phyloP scores from a whole-genome alignment of 2,797 vertebrate genomes.

The Agapornis canus region DNA sequence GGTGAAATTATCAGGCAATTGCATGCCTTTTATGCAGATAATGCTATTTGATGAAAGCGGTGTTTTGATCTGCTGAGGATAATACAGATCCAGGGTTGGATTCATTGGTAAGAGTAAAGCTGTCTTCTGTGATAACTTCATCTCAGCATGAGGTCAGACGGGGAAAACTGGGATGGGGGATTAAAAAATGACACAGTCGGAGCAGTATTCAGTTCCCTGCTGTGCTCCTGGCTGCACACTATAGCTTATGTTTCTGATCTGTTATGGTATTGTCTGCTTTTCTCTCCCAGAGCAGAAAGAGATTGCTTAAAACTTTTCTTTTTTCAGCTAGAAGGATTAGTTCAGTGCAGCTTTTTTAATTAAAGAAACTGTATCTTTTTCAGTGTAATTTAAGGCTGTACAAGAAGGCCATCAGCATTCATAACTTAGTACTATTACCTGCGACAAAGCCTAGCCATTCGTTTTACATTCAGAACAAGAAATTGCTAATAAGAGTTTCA shows the following conservation, averaged over 20 bases:
- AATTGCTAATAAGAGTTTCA: conserved; percentile 21
- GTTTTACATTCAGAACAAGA: conserved; percentile 51
- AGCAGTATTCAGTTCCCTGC: conserved; percentile 91
- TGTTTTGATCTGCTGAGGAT: conserved; percentile 95
- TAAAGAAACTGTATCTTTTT: conserved; percentile 92
- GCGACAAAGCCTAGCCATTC: conserved; percentile 66
- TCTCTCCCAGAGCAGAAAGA: conserved; percentile 87
- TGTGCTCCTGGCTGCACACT: conserved; percentile 87
- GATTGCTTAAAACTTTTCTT: conserved; percentile 85
- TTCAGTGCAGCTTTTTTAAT: conserved; percentile 92
- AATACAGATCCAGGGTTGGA: conserved; percentile 87
- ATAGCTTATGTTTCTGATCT: conserved; percentile 95
- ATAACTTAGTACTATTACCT: conserved; percentile 77
- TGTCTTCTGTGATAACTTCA: conserved; percentile 99
- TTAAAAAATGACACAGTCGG: conserved; percentile 93
- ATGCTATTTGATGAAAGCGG: conserved; percentile 94
- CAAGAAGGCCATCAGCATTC: conserved; percentile 84
- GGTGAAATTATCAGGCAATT: conserved; percentile 93
- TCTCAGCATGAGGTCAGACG: conserved; percentile 96
- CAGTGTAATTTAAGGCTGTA: conserved; percentile 85
- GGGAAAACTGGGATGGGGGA: conserved; percentile 93
- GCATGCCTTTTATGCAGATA: conserved; percentile 98
- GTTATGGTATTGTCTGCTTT: conserved; percentile 93
- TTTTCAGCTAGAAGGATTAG: conserved; percentile 89
- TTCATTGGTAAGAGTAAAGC: conserved; percentile 95